Base-by-base conservation (phyloP, 35 echinoderm and acorn worm species). In the Lytechinus pictus region DNA sequence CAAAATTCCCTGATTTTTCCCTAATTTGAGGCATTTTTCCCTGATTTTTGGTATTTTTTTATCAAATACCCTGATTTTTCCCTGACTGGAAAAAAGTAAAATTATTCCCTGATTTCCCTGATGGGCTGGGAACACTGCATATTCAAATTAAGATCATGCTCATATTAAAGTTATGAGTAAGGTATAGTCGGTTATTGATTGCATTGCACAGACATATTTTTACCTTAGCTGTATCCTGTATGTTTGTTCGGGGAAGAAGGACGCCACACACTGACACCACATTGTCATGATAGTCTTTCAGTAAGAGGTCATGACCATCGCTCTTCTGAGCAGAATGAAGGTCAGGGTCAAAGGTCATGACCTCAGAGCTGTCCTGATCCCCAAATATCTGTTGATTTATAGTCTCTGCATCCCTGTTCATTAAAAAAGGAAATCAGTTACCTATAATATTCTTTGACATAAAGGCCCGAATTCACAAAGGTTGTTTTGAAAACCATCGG, bases 241-340 rank as follows among this genome's bases (percentile, higher is more conserved):
- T 51, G 10, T 4, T 52, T 19, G 33, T 28, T 11, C 28, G 72
- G 6, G 95, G 94, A 9, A 98, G 96, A 86, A 97, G 86, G 9
- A 98, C 93, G 16, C 97, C 97, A 54, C 94, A 96, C 21, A 97
- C 89, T n/a, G 97, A 95, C 9, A 95, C 97, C 66, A 96, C 96
- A 91, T 86, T 72, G 0, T 94, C 4, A 61, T 91, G 91, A 52
- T 96, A n/a, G 61, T 96, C 96, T 52, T 89, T 13, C 12, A 24
- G 60, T 5, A 56, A 60, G 56, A 95, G 1, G 61, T 86, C 94
- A 92, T 94, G 96, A 6, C 9, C 66, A 24, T 14, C 87, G 57
- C 93, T 19, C 19, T 52, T 55, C 95, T 95, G 86, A 44, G 86
- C 29, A 14, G 29, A 21, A 21, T 91, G 12, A 94, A 86, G 24